Base-by-base conservation (phyloP, 2,888 invertebrate genomes). In the Ditylenchus weischeri region DNA sequence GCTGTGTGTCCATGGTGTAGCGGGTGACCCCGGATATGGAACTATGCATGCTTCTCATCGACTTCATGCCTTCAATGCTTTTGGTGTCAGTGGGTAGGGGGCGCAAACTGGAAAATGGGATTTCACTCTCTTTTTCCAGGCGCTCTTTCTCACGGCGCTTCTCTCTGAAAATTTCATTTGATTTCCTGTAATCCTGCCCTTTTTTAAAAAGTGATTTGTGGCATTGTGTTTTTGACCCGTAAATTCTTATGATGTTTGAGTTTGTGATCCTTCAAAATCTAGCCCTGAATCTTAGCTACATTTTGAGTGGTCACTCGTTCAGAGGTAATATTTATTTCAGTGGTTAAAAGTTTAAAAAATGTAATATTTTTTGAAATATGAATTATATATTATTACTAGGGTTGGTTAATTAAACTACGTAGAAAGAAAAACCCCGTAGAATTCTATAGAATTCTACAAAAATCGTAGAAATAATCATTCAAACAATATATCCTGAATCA, bases 51-150 rank as follows among this genome's bases (percentile, higher is more conserved):
- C 72, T 72, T 43, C 71, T 58, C 69, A 72, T 66, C 63, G 72
- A 72, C 50, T 75, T 72, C 48, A 60, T 51, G 29, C 49, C 63
- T 23, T 70, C 70, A 21, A 51, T 15, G 21, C 71, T 70, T 43
- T 43, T 43, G 2, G 11, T 54, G n/a, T 10, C 11, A 15, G 11
- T n/a, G n/a, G 54, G 54, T 7, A 54, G 21, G n/a, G 51, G 54
- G 54, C n/a, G 54, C 21, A 54, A 13, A 29, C 54, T 54, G 54
- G 11, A 36, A 50, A 43, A 77, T 35, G 75, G 74, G 21, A 77
- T 73, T 58, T 75, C 71, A 72, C 77, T 77, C 15, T 74, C 69
- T 13, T 68, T 61, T 23, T 75, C 71, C 57, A 69, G 70, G 21
- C 72, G 62, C 51, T 74, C 72, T 29, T 72, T 67, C 62, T 77